Conservation (phyloP, 2,113 vertebrate species). For the Anolis carolinensis region DNA sequence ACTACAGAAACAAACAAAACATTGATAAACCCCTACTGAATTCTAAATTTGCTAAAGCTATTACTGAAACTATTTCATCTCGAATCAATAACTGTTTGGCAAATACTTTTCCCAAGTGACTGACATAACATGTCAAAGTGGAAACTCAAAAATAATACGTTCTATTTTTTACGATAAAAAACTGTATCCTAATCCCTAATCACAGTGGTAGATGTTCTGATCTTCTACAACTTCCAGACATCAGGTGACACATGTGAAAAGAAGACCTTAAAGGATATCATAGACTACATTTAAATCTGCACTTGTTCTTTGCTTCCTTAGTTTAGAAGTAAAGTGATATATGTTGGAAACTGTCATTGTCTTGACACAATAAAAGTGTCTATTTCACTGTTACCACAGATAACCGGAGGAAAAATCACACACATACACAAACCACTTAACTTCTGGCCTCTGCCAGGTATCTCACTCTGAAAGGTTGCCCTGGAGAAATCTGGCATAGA, state of each 20-base stretch:
- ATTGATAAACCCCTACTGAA: not conserved
- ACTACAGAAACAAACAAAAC: not conserved
- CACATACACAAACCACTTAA: conserved; percentile 11
- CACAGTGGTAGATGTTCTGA: not conserved
- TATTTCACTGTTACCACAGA: not conserved
- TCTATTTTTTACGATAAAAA: not conserved
- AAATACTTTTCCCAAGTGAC: not conserved
- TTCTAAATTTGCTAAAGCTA: not conserved
- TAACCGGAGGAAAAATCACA: not conserved
- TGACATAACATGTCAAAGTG: not conserved
- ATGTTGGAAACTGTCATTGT: not conserved
- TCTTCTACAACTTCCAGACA: not conserved
- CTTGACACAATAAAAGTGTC: not conserved
- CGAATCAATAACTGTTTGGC: too few species aligned
- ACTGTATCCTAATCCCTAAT: not conserved
- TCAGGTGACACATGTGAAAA: not conserved
- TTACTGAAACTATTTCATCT: not conserved
- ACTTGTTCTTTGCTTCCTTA: not conserved
- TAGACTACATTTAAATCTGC: not conserved
- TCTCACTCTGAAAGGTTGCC: not conserved
- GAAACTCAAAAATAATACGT: not conserved
- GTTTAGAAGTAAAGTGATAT: not conserved
- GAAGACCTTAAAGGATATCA: too few species aligned
- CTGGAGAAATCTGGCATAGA: not conserved
- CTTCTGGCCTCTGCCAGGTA: not conserved